Evolutionary conservation across 2,113 vertebrate genomes (phyloP).

Genomic region (Terrapene triunguis): DNA sequence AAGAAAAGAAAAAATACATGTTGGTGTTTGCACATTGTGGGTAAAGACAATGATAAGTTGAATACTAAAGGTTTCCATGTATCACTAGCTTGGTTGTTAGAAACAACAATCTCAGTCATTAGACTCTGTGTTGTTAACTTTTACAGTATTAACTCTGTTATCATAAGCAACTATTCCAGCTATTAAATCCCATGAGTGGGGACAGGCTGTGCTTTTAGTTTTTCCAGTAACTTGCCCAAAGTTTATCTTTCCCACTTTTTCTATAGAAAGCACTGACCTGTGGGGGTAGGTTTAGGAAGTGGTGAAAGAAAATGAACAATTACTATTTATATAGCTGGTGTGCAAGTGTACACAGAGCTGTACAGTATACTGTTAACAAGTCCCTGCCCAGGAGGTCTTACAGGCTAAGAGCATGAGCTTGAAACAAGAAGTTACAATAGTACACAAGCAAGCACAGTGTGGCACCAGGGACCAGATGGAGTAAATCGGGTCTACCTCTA

Average conservation of each 20-base stretch:
- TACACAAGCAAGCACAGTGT: slow-evolving; percentile 53
- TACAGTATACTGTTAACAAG: slow-evolving; percentile 1
- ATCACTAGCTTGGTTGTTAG: background rate
- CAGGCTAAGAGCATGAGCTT: slow-evolving; percentile 43
- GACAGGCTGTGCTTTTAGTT: background rate
- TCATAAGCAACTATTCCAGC: background rate
- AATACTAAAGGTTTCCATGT: background rate
- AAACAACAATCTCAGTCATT: background rate
- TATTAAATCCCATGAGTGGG: background rate
- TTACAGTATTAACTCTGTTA: background rate
- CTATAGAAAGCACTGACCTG: background rate
- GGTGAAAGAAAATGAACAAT: slow-evolving; percentile 34
- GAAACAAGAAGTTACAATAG: slow-evolving; percentile 51
- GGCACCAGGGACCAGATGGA: slow-evolving; percentile 51
- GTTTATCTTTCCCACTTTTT: background rate
- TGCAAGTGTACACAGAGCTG: background rate
- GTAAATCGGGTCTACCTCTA: slow-evolving; percentile 18
- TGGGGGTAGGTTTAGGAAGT: background rate
- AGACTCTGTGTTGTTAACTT: background rate
- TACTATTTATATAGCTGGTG: background rate
- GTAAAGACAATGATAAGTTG: background rate
- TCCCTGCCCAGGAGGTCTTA: slow-evolving; percentile 46
- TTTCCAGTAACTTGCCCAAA: background rate
- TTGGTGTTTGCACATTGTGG: background rate
- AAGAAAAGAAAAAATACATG: background rate